Evolutionary conservation across 2,113 vertebrate species (phyloP), one percentile per base, ranked within the genome.

Genomic region (Piliocolobus tephrosceles): DNA sequence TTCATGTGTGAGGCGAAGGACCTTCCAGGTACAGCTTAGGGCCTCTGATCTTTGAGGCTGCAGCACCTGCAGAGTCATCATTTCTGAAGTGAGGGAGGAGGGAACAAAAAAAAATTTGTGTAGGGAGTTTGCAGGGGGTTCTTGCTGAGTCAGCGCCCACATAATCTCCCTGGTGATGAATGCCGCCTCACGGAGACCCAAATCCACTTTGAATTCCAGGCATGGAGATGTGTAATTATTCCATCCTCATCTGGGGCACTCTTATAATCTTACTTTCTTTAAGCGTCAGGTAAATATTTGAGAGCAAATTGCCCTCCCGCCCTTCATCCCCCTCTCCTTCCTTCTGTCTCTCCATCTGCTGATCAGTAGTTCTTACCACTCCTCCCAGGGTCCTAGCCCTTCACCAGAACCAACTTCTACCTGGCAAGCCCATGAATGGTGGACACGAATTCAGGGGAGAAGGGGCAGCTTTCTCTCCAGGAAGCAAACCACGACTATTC

Each of bases 251-350:
- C 22, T 8, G 87, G 58, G 32, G 18, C 47, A 27, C 20, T 23
- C 7, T 45, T 58, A 27, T 47, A 45, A 38, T 82, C n/a, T 58
- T 52, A 45, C n/a, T 84, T 82, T 89, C 75, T 91, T 96, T 79
- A 66, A 95, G 50, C 32, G 20, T 84, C 52, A 91, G 85, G 75
- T 82, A 70, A 90, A 93, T 75, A 95, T 64, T 76, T 58, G 58
- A 94, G 40, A 95, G 81, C 23, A 68, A 94, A 52, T 17, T 73
- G 25, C 50, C 82, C 95, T 85, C 43, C 30, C 2, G 35, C 9
- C 47, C 23, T 64, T 38, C 35, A 25, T 79, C 68, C 47, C 32
- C 47, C 35, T 57, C 55, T 76, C 35, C 75, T 66, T 61, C 32
- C n/a, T 85, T 78, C 75, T 66, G 6, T 55, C 55, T 72, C 57